These are phyloP conservation scores for Dicerorhinus sumatrensis DNA, from an alignment of 2,113 vertebrate genomes.

Conservation along the genomic window DNA sequence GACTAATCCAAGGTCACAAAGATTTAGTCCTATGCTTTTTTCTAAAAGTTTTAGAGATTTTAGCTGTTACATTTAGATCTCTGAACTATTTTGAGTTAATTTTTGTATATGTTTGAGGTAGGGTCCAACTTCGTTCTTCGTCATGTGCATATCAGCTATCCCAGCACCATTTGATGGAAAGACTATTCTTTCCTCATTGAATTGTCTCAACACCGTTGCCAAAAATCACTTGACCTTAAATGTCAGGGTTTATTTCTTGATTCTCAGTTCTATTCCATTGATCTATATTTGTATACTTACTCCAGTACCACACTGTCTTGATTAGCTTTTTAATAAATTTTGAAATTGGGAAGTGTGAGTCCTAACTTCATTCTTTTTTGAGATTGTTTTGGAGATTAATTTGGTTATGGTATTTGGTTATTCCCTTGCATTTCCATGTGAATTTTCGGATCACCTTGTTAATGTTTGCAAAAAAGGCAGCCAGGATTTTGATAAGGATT, in stretches of 20 bases:
- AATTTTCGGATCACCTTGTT: not conserved
- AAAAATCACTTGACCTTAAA: not conserved
- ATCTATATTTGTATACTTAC: not conserved
- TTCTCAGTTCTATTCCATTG: not conserved
- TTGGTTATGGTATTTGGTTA: not conserved
- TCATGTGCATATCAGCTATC: not conserved
- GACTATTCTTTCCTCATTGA: not conserved
- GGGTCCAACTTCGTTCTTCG: not conserved
- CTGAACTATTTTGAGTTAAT: not conserved
- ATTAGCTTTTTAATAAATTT: constrained; percentile 7
- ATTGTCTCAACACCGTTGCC: not conserved
- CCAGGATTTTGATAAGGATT: not conserved
- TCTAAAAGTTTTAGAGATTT: not conserved
- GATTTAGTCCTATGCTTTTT: not conserved
- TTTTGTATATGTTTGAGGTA: not conserved
- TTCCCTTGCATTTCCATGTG: not conserved
- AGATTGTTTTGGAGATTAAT: not conserved
- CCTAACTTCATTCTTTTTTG: not conserved
- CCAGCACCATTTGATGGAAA: not conserved
- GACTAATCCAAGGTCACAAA: not conserved
- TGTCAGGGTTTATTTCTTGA: not conserved
- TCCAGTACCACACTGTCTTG: not conserved
- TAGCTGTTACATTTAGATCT: not conserved
- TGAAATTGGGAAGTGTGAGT: not conserved
- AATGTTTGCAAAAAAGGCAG: not conserved